Conservation (phyloP, 2,797 vertebrate species). For the Poecilia wingei region DNA sequence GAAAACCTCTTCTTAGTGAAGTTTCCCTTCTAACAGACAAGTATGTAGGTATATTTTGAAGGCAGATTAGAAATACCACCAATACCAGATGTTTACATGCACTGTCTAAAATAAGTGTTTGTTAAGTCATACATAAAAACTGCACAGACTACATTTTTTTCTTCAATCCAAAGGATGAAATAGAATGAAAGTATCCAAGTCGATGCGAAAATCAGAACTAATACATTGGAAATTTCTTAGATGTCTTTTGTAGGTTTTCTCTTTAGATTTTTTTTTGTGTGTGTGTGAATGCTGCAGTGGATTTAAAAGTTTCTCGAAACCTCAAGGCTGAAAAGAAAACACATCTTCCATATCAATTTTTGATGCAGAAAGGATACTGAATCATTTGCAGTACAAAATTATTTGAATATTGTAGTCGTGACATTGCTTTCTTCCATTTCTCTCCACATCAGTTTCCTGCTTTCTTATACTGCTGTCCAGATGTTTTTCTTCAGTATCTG, state of each 20-base stretch:
- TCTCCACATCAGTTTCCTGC: background rate
- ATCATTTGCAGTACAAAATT: background rate
- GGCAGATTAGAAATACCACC: background rate
- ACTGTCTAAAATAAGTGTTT: background rate
- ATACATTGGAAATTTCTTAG: background rate
- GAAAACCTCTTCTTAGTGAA: accelerated
- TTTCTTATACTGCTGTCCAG: background rate
- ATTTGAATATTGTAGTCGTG: background rate
- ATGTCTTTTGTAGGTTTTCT: background rate
- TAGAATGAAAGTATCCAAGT: background rate
- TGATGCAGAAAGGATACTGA: background rate
- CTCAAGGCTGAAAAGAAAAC: background rate
- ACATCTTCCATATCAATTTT: background rate
- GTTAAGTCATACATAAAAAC: background rate
- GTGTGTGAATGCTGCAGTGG: background rate
- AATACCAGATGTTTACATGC: background rate
- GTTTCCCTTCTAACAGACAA: background rate
- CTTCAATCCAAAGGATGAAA: background rate
- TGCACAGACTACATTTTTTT: background rate
- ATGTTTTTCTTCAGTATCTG: background rate
- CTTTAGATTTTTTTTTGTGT: background rate
- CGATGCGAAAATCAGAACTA: background rate
- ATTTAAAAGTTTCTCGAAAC: background rate
- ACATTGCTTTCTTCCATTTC: background rate
- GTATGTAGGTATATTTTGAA: background rate